phyloP scores from a whole-genome alignment of 2,797 vertebrate genomes.

The Allobates femoralis region DNA sequence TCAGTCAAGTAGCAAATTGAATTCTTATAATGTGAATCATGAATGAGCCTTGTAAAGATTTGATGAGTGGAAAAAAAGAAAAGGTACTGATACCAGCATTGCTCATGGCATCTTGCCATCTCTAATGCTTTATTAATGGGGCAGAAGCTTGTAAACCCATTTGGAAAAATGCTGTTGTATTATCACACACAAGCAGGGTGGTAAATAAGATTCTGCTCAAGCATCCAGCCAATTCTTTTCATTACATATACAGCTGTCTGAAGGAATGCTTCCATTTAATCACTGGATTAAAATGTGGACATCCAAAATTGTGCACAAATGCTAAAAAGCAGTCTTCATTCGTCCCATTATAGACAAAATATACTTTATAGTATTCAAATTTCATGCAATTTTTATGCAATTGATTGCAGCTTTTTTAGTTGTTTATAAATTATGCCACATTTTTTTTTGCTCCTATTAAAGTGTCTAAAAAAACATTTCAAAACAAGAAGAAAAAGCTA shows the following conservation, averaged over 20 bases:
- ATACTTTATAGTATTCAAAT: too few relatives aligned
- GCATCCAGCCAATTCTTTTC: conserved; percentile 66
- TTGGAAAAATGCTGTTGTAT: conserved; percentile 69
- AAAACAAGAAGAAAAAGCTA: too few relatives aligned
- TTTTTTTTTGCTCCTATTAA: too few relatives aligned
- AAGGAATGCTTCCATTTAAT: conserved; percentile 37
- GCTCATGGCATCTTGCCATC: conserved; percentile 80
- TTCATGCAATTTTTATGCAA: too few relatives aligned
- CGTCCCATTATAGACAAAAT: background rate
- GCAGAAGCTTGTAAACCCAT: conserved; percentile 77
- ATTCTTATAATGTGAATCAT: conserved; percentile 83
- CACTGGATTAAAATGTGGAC: background rate
- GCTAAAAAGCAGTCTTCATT: background rate
- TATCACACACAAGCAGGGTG: conserved; percentile 67
- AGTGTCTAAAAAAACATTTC: too few relatives aligned
- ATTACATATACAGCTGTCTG: conserved; percentile 64
- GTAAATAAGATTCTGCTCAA: conserved; percentile 74
- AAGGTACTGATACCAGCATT: conserved; percentile 80
- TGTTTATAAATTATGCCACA: too few relatives aligned
- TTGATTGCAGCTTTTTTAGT: too few relatives aligned
- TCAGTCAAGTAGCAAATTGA: conserved; percentile 88
- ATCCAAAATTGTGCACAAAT: background rate
- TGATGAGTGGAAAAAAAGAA: conserved; percentile 77
- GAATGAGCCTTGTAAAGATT: conserved; percentile 81
- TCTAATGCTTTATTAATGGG: conserved; percentile 88